These are phyloP conservation scores for Eublepharis macularius DNA, from an alignment of 2,113 vertebrate genomes.

Conservation along the genomic window DNA sequence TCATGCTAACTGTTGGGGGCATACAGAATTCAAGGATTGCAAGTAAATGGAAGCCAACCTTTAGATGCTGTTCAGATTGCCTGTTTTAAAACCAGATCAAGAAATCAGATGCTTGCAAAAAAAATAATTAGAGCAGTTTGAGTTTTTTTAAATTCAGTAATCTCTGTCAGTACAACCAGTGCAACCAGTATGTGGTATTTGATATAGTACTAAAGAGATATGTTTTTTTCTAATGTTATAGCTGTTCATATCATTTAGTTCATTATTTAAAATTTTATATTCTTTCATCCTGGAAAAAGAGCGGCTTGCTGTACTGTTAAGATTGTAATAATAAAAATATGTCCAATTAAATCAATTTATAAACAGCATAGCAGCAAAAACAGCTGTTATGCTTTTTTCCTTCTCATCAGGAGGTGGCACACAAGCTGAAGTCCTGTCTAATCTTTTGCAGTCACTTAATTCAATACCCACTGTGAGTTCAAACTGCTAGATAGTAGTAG, in stretches of 20 bases:
- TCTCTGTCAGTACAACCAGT: not conserved
- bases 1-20: constrained; percentile 39
- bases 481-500: no score
- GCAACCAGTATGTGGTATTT: not conserved
- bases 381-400: not conserved
- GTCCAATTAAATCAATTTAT: not conserved
- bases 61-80: constrained; percentile 16
- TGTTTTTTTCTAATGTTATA: not conserved
- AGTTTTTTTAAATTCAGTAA: not conserved
- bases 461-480: no score
- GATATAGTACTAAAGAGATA: not conserved
- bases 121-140: constrained; percentile 21
- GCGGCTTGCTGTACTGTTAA: not conserved
- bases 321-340: not conserved
- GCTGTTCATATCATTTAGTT: not conserved
- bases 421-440: no score
- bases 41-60: constrained; percentile 58
- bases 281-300: not conserved
- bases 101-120: constrained; percentile 26
- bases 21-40: constrained; percentile 37
- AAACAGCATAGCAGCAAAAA: not conserved
- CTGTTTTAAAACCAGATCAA: constrained; percentile 36
- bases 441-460: no score
- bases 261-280: not conserved
- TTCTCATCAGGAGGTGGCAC: no score